A percentile compares a stretch with the other conserved stretches of the same genome.
Evolutionary conservation across 2,888 invertebrate genomes (phyloP).

Genomic region (Sesia bembeciformis): DNA sequence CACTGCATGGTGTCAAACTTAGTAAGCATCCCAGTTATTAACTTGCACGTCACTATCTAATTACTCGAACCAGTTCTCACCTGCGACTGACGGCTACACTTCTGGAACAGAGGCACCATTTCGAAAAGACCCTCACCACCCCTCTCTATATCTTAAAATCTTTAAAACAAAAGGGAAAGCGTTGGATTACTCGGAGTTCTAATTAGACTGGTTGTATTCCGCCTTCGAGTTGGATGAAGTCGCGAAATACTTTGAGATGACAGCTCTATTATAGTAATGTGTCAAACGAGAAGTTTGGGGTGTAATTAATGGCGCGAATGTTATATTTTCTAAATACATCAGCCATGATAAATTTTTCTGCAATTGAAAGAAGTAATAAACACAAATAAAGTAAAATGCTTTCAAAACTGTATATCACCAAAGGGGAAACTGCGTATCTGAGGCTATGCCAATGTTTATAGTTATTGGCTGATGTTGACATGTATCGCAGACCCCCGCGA

Average conservation of each 20-base stretch:
- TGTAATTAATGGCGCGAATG: conserved; percentile 24
- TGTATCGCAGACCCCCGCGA: too few relatives aligned
- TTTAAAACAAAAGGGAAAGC: background rate
- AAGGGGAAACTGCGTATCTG: too few relatives aligned
- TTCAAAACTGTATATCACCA: too few relatives aligned
- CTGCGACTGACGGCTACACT: conserved; percentile 57
- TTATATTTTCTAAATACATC: conserved; percentile 11
- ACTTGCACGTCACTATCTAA: conserved; percentile 60
- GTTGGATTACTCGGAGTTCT: conserved; percentile 14
- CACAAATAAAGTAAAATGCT: too few relatives aligned
- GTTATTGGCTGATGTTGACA: too few relatives aligned
- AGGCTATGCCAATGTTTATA: too few relatives aligned
- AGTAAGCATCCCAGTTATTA: conserved; percentile 42
- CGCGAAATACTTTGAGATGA: conserved; percentile 41
- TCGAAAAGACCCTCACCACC: conserved; percentile 14
- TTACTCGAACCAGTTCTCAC: conserved; percentile 66
- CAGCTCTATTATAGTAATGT: conserved; percentile 47
- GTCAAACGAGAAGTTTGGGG: conserved; percentile 25
- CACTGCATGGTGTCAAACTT: conserved; percentile 41
- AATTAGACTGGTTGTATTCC: conserved; percentile 14
- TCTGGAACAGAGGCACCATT: conserved; percentile 28
- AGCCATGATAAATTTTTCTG: too few relatives aligned
- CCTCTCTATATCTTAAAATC: background rate
- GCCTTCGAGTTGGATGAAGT: conserved; percentile 21
- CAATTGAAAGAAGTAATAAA: too few relatives aligned